A percentile compares a stretch with the other conserved stretches of the same genome.
phyloP scores from a whole-genome alignment of 2,113 vertebrate species.

The Argyrosomus japonicus region DNA sequence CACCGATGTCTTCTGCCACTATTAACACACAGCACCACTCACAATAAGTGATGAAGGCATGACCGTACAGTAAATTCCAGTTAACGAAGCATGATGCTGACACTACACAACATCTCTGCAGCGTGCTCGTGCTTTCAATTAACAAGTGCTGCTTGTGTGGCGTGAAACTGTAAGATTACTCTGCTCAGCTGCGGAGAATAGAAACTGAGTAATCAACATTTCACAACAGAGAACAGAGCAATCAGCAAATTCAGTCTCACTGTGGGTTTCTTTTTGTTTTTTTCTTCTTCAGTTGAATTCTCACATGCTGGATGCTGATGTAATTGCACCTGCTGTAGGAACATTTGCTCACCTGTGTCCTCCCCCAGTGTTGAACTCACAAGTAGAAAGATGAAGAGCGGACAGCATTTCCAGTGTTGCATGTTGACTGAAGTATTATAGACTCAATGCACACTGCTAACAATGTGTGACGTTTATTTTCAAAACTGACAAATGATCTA shows the following conservation, averaged over 20 bases:
- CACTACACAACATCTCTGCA: slow-evolving; percentile 12
- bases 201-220: slow-evolving; percentile 53
- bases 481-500: slow-evolving; percentile 37
- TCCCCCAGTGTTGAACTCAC: slow-evolving; percentile 46
- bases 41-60: not conserved
- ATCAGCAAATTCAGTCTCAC: slow-evolving; percentile 23
- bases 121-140: slow-evolving; percentile 50
- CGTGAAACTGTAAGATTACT: slow-evolving; percentile 36
- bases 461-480: slow-evolving; percentile 53
- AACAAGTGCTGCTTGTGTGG: slow-evolving; percentile 23
- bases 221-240: slow-evolving; percentile 25
- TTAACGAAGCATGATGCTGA: slow-evolving; percentile 50
- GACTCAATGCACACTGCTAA: not conserved
- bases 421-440: slow-evolving; percentile 31
- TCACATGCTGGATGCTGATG: slow-evolving; percentile 13
- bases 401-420: slow-evolving; percentile 20
- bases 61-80: not conserved
- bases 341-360: slow-evolving; percentile 76
- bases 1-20: slow-evolving; percentile 77
- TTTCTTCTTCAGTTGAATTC: not conserved
- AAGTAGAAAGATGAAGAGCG: slow-evolving; percentile 43
- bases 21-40: not conserved
- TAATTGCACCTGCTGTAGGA: slow-evolving; percentile 4
- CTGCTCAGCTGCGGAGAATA: slow-evolving; percentile 37
- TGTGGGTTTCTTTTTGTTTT: slow-evolving; percentile 1